phyloP scores from a whole-genome alignment of 2,888 invertebrate genomes.

The Chalcosyrphus nemorum region DNA sequence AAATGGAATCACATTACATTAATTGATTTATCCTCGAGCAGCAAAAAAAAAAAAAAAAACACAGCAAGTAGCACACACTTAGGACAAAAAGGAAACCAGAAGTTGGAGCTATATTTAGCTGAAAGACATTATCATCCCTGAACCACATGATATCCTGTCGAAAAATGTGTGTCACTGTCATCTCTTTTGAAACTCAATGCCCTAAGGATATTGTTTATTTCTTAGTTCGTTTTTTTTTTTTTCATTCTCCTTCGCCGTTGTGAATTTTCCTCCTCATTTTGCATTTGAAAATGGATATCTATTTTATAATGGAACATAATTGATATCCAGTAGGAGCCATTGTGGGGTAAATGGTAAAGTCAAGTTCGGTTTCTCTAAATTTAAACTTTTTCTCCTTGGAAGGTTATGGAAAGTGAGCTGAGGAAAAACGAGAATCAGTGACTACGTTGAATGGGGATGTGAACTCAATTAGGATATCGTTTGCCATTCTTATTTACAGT shows the following conservation, averaged over 20 bases:
- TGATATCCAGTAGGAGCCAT: slow-evolving; percentile 17
- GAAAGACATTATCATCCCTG: neutral
- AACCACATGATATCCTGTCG: neutral
- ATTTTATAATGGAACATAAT: slow-evolving; percentile 14
- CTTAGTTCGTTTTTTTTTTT: neutral
- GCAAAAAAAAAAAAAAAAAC: too few relatives aligned
- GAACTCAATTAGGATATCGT: neutral
- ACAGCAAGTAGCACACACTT: neutral
- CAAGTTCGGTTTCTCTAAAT: neutral
- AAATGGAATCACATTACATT: slow-evolving; percentile 31
- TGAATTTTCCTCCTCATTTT: neutral
- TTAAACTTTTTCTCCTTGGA: neutral
- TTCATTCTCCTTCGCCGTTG: too few relatives aligned
- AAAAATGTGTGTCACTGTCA: slow-evolving; percentile 6
- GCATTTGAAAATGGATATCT: slow-evolving; percentile 24
- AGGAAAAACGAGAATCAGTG: neutral
- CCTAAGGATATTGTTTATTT: slow-evolving; percentile 1
- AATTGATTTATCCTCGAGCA: slow-evolving; percentile 1
- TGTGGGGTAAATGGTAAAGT: neutral
- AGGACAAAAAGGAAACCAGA: neutral
- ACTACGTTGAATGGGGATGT: neutral
- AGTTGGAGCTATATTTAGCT: neutral
- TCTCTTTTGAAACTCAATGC: neutral
- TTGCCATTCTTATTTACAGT: neutral
- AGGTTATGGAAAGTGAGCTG: neutral